Percentiles rank a stretch among this genome's conserved stretches.
These are phyloP conservation scores for Drosophila neonasuta DNA, from an alignment of 2,888 invertebrate genomes.

Conservation along the genomic window DNA sequence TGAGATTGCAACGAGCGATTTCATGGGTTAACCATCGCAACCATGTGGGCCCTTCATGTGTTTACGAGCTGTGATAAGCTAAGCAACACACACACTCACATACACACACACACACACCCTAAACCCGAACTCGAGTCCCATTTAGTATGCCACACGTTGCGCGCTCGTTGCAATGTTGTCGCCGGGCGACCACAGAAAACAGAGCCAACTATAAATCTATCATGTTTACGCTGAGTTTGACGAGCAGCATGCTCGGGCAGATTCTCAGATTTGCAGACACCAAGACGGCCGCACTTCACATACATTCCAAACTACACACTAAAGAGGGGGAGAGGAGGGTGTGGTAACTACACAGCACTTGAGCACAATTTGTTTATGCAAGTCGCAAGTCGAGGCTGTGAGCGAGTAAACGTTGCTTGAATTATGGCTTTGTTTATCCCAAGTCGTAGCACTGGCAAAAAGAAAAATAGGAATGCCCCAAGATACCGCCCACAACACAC, in stretches of 20 bases:
- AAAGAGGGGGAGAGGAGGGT: background rate
- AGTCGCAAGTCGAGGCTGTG: conserved; percentile 66
- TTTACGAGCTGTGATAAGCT: conserved; percentile 71
- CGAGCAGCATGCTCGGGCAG: conserved; percentile 55
- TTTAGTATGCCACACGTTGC: conserved; percentile 69
- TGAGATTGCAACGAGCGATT: conserved; percentile 52
- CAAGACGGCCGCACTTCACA: conserved; percentile 13
- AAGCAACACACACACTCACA: conserved; percentile 12
- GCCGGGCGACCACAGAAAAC: conserved; percentile 52
- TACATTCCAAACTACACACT: background rate
- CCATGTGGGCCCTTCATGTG: conserved; percentile 60
- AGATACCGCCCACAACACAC: conserved; percentile 11
- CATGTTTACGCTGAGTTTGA: conserved; percentile 71
- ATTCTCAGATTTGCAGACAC: conserved; percentile 32
- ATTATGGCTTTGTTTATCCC: conserved; percentile 78
- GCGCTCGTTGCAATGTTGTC: conserved; percentile 61
- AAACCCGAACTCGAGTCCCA: conserved; percentile 32
- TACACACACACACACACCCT: too few species aligned
- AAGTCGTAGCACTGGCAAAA: conserved; percentile 55
- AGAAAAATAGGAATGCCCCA: conserved; percentile 39
- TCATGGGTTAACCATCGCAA: conserved; percentile 29
- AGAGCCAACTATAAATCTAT: conserved; percentile 71
- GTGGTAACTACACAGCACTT: conserved; percentile 50
- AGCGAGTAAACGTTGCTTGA: conserved; percentile 72
- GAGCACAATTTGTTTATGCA: conserved; percentile 73